Evolutionary conservation across 1,140 invertebrate species (phyloP).

Genomic region (Leptinotarsa defecta): DNA sequence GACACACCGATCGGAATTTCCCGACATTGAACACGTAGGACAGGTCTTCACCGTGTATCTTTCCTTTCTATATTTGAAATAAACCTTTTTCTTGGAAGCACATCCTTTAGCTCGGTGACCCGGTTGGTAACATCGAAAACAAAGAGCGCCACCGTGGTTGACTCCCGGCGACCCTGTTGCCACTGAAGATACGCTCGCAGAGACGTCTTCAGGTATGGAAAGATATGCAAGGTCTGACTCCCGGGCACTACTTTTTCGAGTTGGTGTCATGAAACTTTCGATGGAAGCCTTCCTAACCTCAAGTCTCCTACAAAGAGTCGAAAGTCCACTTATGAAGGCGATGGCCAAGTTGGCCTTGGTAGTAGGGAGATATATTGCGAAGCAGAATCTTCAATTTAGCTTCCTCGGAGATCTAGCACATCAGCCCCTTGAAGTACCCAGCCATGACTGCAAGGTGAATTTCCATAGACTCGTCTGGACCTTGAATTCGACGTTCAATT

Average conservation of each 20-base stretch:
- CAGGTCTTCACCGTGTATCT: constrained; percentile 6
- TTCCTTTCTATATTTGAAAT: constrained; percentile 21
- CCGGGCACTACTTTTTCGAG: constrained; percentile 6
- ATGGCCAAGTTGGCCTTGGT: constrained; percentile 34
- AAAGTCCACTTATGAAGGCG: constrained; percentile 19
- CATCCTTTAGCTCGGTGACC: constrained; percentile 21
- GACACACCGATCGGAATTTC: constrained; percentile 15
- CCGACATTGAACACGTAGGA: constrained; percentile 19
- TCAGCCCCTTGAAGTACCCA: constrained; percentile 43
- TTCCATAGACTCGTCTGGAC: constrained; percentile 45
- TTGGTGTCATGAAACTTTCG: constrained; percentile 24
- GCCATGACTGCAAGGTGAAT: constrained; percentile 28
- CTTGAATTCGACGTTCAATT: constrained; percentile 47
- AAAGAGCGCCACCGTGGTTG: not conserved
- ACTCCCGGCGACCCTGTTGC: not conserved
- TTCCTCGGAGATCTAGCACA: constrained; percentile 15
- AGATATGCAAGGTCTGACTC: constrained; percentile 30
- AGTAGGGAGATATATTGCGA: constrained; percentile 13
- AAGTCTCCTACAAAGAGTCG: constrained; percentile 17
- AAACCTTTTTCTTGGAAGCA: constrained; percentile 3
- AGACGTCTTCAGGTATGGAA: not conserved
- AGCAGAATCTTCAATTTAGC: constrained; percentile 24
- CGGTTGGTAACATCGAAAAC: not conserved
- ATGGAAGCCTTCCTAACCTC: constrained; percentile 22
- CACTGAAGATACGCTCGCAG: not conserved